Conservation (phyloP, 2,888 invertebrate genomes). For the Agonopterix subpropinquella region DNA sequence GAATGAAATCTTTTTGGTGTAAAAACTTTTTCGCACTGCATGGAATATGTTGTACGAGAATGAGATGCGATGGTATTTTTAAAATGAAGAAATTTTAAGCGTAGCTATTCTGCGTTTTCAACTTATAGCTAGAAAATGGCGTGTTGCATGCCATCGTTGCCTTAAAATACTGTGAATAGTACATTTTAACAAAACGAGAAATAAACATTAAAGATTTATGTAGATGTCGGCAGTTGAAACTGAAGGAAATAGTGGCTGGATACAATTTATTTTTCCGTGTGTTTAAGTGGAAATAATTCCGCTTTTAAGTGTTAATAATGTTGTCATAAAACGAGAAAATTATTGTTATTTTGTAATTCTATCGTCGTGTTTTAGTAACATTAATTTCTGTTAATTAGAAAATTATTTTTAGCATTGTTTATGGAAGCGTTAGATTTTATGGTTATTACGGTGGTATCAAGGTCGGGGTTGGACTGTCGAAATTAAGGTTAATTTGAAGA, state of each 20-base stretch:
- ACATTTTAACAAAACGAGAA: conserved; percentile 7
- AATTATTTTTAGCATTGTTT: too few species aligned
- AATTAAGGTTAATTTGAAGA: too few species aligned
- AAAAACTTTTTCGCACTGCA: too few species aligned
- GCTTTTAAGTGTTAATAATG: not conserved
- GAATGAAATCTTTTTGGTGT: too few species aligned
- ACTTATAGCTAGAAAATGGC: conserved; percentile 9
- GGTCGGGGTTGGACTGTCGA: too few species aligned
- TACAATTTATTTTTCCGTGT: conserved; percentile 2
- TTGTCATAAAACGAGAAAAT: conserved; percentile 4
- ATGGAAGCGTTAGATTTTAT: too few species aligned
- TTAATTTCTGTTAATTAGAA: not conserved
- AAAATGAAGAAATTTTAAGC: conserved; percentile 9
- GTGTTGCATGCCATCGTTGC: conserved; percentile 21
- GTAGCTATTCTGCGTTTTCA: not conserved
- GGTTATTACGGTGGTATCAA: too few species aligned
- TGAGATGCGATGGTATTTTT: not conserved
- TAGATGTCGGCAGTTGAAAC: conserved; percentile 5
- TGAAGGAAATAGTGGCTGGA: conserved; percentile 2
- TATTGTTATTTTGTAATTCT: not conserved
- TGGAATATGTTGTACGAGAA: too few species aligned
- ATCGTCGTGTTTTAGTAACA: not conserved
- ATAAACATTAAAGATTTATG: conserved; percentile 7
- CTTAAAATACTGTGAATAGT: conserved; percentile 5
- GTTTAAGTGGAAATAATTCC: conserved; percentile 1